Base-by-base conservation (phyloP, 2,113 vertebrate species). In the Morone chrysops region DNA sequence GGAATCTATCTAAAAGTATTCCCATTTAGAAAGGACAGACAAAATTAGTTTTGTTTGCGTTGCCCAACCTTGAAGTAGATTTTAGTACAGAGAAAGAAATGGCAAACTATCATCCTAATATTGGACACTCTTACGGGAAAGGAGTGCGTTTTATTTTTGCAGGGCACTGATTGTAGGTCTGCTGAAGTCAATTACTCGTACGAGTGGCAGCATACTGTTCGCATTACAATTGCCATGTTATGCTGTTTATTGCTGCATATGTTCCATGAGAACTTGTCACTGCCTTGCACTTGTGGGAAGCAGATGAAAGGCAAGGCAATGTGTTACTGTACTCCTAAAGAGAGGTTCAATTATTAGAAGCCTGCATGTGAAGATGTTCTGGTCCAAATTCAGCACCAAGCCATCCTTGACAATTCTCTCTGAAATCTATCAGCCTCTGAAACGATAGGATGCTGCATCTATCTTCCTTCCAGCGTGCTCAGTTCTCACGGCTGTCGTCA, bases 171-270 rank as follows among this genome's bases (percentile, higher is more conserved):
- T 87, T 91, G 75, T 85, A 36, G 65, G 60, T 82, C 78, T 80
- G 85, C 88, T 90, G 91, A 86, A 93, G 89, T 86, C 87, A 88
- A 90, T 94, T 93, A 92, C 70, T 74, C 36, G 67, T 89, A 66
- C 75, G 81, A 92, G 86, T 83, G 93, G 90, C 92, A 63, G 86
- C 92, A 94, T 88, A 17, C 84, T 91, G 89, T 91, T 92, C 82
- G 60, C 90, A 91, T 91, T 93, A 92, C 83, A 77, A 79, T 80
- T 50, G 80, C 86, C 71, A 86, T 88, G 82, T 89, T 91, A 78
- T 67, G 45, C 85, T 72, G 71, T 89, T 91, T 87, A 81, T 88
- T 89, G 77, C 87, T 14, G 83, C 62, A 47, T 50, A 65, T 78
- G 89, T 87, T 91, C 89, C 89, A 90, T 89, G 86, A 90, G 91